Evolutionary conservation across 1,140 invertebrate species (phyloP), one percentile per base, ranked within the genome.

Genomic region (Anadara kagoshimensis): DNA sequence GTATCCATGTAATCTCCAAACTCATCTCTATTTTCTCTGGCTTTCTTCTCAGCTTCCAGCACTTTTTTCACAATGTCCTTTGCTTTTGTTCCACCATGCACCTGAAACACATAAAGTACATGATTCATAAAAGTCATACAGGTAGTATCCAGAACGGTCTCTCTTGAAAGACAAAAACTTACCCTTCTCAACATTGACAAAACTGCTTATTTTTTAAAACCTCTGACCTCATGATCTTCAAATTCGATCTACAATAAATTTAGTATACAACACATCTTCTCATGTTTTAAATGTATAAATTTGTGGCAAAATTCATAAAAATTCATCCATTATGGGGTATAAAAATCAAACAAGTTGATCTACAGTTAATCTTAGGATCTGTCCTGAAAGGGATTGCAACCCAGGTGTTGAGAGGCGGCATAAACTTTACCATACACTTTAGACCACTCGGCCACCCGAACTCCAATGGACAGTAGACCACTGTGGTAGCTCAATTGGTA

Each of bases 11-110:
- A 68, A 10, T 69, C 18, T 14, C 62, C 70, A 49, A 54, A 69
- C 3, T 68, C 44, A 20, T 76, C 53, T 20, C 41, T 47, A 62
- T 84, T 85, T 63, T 75, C 24, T 22, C 51, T 54, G 12, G 85
- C 79, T 14, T 73, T 64, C 44, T 58, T 24, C 49, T 79, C 75
- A 16, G 84, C 83, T 29, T 76, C 49, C 44, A 61, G 59, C 5
- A 87, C 76, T 63, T 81, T 83, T 20, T 65, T 51, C 18, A 69
- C 73, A 18, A 87, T 84, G 22, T 85, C 78, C 56, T 67, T 41
- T 56, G 69, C 43, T n/a, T 78, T 80, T 64, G 83, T 84, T 7
- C 85, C 85, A 44, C 85, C 85, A 69, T 87, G 85, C 10, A 87
- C 77, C 84, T 87, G 16, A 49, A 56, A 69, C 22, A 14, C 44